A percentile compares a stretch with the other conserved stretches of the same genome.
Conservation (phyloP, 2,113 vertebrate genomes). For the Hippoglossus stenolepis region DNA sequence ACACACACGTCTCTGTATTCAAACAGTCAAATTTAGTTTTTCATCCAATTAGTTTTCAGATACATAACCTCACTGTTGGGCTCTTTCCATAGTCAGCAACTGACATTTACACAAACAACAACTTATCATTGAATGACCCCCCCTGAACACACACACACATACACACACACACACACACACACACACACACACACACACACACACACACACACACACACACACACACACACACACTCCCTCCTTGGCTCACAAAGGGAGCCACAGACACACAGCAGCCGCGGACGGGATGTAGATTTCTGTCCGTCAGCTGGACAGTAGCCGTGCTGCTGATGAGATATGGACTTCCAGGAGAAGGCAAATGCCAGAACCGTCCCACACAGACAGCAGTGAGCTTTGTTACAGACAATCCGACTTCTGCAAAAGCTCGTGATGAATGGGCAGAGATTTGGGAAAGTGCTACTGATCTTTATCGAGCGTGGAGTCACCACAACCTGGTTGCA, state of each 20-base stretch:
- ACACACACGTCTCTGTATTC: constrained; percentile 16
- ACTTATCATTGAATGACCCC: constrained; percentile 31
- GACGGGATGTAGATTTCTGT: constrained; percentile 34
- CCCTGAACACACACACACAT: background rate
- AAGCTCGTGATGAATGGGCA: constrained; percentile 58
- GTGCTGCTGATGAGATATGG: constrained; percentile 56
- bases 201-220: background rate
- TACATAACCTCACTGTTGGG: constrained; percentile 13
- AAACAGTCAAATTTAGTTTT: constrained; percentile 16
- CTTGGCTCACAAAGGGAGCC: constrained; percentile 25
- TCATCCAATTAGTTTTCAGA: constrained; percentile 39
- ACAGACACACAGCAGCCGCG: background rate
- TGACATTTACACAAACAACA: constrained; percentile 56
- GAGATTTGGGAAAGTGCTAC: constrained; percentile 62
- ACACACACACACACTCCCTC: background rate
- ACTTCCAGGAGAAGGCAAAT: constrained; percentile 49
- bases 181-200: background rate
- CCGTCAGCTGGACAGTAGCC: constrained; percentile 12
- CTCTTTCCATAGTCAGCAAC: constrained; percentile 41
- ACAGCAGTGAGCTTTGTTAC: constrained; percentile 51
- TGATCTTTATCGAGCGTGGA: constrained; percentile 54
- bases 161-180: background rate
- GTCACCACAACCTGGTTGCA: constrained; percentile 29
- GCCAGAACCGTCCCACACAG: constrained; percentile 34
- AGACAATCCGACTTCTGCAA: constrained; percentile 24